Base-by-base conservation (phyloP, 1,140 invertebrate species). In the Drosophila neocordata region DNA sequence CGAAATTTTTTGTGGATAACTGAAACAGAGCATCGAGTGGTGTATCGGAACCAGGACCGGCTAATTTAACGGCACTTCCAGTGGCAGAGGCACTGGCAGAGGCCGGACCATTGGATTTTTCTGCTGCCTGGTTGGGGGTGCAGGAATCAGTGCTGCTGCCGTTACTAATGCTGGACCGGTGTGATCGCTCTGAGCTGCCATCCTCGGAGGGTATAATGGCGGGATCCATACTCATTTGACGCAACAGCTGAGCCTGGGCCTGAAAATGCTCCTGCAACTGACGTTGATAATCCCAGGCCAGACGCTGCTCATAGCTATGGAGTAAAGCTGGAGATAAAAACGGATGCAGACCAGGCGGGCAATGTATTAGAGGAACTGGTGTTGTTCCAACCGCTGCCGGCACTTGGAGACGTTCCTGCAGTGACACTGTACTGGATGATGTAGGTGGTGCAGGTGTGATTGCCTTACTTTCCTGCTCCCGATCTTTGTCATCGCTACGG, bases 1-100 rank as follows among this genome's bases (percentile, higher is more conserved):
- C 97, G 92, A 99, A 99, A 15, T 97, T 98, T 92, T 99, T 99
- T 92, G 96, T 98, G 61, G 98, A 98, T 96, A 99, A 98, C 92
- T 99, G 97, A 92, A 99, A 98, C 0, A 99, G 94, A 0, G 98
- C 98, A 89, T 99, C 98, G 35, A 99, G 93, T 0, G 98, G 98
- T 12, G 97, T 98, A 59, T 95, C 95, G 13, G 89, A 80, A 11
- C 93, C 93, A 52, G 92, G 85, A 11, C 62, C 51, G 62, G 11
- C 22, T 59, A 51, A 18, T 62, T 64, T 6, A 31, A 52, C 4
- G 20, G 24, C 80, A 85, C 48, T 79, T 37, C 9, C 41, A 44
- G 27, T 44, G n/a, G 27, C 12, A 0, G 35, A 0, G 12, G 0
- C 35, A 8, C 1, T 12, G 1, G 12, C 13, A 6, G 27, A 4